Evolutionary conservation across 2,888 invertebrate genomes (phyloP).

Genomic region (Ferdinandea cuprea): DNA sequence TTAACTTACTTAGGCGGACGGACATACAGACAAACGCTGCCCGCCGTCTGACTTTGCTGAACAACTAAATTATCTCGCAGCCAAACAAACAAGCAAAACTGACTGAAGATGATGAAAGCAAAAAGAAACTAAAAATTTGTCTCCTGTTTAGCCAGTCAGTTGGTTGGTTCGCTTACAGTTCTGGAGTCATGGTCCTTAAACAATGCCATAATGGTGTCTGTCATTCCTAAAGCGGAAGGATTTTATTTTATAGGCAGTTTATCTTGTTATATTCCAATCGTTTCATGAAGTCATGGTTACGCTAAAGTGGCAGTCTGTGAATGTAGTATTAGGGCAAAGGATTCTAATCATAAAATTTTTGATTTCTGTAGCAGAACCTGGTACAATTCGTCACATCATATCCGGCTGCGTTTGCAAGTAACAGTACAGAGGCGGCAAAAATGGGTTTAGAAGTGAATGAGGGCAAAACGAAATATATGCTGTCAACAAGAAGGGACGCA

Average conservation of each 20-base stretch:
- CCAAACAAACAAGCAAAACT: constrained; percentile 34
- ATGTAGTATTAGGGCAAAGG: neutral
- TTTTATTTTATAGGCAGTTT: neutral
- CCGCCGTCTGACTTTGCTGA: neutral
- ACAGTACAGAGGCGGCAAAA: too few species aligned
- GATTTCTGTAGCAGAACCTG: constrained; percentile 50
- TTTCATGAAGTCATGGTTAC: constrained; percentile 55
- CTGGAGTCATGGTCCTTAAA: constrained; percentile 43
- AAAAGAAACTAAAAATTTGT: constrained; percentile 23
- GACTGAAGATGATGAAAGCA: constrained; percentile 19
- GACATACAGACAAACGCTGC: neutral
- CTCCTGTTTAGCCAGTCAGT: constrained; percentile 4
- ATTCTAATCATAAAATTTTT: constrained; percentile 8
- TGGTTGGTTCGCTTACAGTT: neutral
- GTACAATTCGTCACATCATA: neutral
- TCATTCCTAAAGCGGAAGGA: constrained; percentile 38
- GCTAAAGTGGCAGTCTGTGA: neutral
- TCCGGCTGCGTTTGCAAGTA: too few species aligned
- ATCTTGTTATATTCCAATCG: neutral
- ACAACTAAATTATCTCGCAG: constrained; percentile 18
- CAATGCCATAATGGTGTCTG: constrained; percentile 54
- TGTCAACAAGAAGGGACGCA: too few species aligned
- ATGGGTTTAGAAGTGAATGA: too few species aligned
- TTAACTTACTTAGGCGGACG: neutral
- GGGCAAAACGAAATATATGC: too few species aligned